Evolutionary conservation across 2,113 vertebrate species (phyloP), one percentile per base, ranked within the genome.

Genomic region (Lophius piscatorius): DNA sequence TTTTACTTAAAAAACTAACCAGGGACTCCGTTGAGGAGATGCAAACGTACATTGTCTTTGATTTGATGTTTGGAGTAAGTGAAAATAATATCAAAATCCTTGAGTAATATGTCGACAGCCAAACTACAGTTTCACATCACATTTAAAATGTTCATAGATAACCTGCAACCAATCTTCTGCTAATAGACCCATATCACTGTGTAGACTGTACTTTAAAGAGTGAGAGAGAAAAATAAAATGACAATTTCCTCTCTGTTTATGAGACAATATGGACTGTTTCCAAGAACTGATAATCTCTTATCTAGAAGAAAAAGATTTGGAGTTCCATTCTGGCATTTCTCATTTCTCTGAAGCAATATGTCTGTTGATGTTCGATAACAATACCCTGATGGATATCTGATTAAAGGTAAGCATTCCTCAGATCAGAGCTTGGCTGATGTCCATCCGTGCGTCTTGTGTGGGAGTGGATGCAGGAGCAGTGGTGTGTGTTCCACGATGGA

Each of bases 171-270:
- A 73, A 55, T 10, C 6, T 28, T 28, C 8, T 2, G 18, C 22
- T 16, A 46, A 28, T 52, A 54, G 29, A 60, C n/a, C n/a, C n/a
- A n/a, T n/a, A n/a, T n/a, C n/a, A n/a, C n/a, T n/a, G n/a, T n/a
- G n/a, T n/a, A n/a, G n/a, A n/a, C n/a, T n/a, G n/a, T n/a, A n/a
- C n/a, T n/a, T n/a, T n/a, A n/a, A n/a, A n/a, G n/a, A n/a, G n/a
- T n/a, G n/a, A n/a, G n/a, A n/a, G n/a, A n/a, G n/a, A n/a, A n/a
- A n/a, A n/a, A n/a, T n/a, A n/a, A n/a, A n/a, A n/a, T n/a, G n/a
- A 65, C 47, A 84, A 76, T 80, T 71, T 82, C 49, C 70, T 64
- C 33, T 61, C 50, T 54, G 70, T 68, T 64, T 60, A 35, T 36
- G 22, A 57, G 57, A 78, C 50, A 55, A 41, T 52, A 44, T 33